Evolutionary conservation across 2,888 invertebrate genomes (phyloP), one percentile per base, ranked within the genome.

Genomic region (Crossocerus cetratus): DNA sequence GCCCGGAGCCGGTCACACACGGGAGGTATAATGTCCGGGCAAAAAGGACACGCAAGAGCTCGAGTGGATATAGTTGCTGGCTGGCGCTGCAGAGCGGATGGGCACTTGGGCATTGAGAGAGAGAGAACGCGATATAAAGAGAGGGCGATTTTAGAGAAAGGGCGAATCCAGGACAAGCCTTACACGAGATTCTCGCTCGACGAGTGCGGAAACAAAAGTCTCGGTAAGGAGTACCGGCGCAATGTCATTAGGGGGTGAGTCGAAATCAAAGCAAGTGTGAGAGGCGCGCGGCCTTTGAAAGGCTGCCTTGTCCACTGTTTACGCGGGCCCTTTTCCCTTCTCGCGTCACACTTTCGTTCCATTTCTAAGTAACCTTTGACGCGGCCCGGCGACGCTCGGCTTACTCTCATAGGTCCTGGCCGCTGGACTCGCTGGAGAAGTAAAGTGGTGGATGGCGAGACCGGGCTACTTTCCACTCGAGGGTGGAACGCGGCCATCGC

Each of bases 181-280:
- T 14, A 14, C 18, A n/a, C 16, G 49, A n/a, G n/a, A n/a, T n/a
- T n/a, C 49, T 32, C 23, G 4, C 49, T 49, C 49, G 2, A 4
- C 4, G 49, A 49, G n/a, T 16, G 14, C 13, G 57, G 43, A 18
- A n/a, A 60, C 22, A 49, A 45, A 60, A 60, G 60, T 20, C 13
- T 14, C 18, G 21, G 11, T 44, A 49, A 21, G 22, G 5, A 49
- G 21, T 32, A 32, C 32, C 5, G 32, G 32, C 8, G 45, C 42
- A 45, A 56, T 55, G 58, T 68, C 58, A 55, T 68, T 68, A 68
- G 57, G 11, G 53, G 4, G 13, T 4, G 20, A 4, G 18, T 11
- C 21, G 65, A 23, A 65, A 63, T 72, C 72, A 66, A 75, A 72
- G 65, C 56, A 16, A 64, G 53, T 42, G 56, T 53, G 63, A 49